Conservation (phyloP, 2,113 vertebrate species). For the Mormoops blainvillei region DNA sequence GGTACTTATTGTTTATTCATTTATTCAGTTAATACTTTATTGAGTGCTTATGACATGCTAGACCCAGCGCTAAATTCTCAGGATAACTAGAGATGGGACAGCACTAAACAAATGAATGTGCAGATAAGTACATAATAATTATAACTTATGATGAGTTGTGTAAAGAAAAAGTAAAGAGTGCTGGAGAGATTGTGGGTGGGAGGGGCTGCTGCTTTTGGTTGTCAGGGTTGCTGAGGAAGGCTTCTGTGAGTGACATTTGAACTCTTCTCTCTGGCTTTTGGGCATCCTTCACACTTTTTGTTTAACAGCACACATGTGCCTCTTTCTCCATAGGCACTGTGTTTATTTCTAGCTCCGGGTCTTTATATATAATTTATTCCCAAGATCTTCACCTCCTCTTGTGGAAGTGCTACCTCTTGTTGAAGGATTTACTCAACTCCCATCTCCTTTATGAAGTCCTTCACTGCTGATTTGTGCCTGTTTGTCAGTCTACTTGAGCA, state of each 20-base stretch:
- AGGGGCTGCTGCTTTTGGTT: background rate
- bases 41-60: background rate
- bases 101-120: background rate
- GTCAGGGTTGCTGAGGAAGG: background rate
- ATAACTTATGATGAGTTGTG: background rate
- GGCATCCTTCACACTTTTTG: background rate
- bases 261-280: background rate
- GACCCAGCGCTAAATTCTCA: background rate
- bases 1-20: background rate
- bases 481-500: background rate
- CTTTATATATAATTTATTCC: background rate
- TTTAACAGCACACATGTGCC: background rate
- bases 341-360: background rate
- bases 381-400: background rate
- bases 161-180: background rate
- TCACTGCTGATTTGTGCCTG: background rate
- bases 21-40: background rate
- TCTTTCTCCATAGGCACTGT: background rate
- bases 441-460: background rate
- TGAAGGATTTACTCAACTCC: background rate
- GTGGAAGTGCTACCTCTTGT: background rate
- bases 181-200: background rate
- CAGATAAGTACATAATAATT: background rate
- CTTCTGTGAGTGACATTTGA: background rate
- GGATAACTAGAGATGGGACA: background rate